Evolutionary conservation across 2,797 vertebrate genomes (phyloP).

Genomic region (Microchirus variegatus): DNA sequence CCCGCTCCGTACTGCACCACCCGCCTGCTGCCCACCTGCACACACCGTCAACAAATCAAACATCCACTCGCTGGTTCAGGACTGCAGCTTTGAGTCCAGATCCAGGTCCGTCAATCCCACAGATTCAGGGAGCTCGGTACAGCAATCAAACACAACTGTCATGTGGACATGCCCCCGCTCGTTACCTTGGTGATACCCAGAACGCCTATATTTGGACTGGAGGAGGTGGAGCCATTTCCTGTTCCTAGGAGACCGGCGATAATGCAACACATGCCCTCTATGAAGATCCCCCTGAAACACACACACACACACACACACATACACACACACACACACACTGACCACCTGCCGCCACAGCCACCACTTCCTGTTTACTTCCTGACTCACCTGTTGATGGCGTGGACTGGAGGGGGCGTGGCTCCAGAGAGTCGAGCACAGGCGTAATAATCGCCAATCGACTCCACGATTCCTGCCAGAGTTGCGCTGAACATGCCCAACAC

Average conservation of each 20-base stretch:
- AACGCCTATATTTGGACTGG: conserved; percentile 96
- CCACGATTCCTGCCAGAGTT: conserved; percentile 91
- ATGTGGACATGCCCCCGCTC: neutral
- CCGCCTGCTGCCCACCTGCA: conserved; percentile 93
- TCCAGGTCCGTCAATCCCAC: neutral
- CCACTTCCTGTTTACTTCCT: neutral
- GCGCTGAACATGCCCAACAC: conserved; percentile 98
- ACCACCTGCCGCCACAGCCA: neutral
- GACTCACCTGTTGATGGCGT: conserved; percentile 94
- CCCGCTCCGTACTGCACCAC: conserved; percentile 94
- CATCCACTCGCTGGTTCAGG: neutral
- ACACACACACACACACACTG: neutral
- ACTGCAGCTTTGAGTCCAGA: neutral
- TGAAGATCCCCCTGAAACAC: conserved; percentile 91
- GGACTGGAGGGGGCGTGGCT: conserved; percentile 89
- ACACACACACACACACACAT: neutral
- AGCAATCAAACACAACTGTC: too few relatives aligned
- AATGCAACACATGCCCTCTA: conserved; percentile 91
- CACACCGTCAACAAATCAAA: neutral
- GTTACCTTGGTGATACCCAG: conserved; percentile 96
- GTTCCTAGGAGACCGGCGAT: conserved; percentile 94
- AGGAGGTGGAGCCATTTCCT: conserved; percentile 96
- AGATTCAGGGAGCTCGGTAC: too few relatives aligned
- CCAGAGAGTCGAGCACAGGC: conserved; percentile 94
- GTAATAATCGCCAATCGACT: conserved; percentile 97